phyloP scores from a whole-genome alignment of 2,888 invertebrate genomes.

The Acronicta alni region DNA sequence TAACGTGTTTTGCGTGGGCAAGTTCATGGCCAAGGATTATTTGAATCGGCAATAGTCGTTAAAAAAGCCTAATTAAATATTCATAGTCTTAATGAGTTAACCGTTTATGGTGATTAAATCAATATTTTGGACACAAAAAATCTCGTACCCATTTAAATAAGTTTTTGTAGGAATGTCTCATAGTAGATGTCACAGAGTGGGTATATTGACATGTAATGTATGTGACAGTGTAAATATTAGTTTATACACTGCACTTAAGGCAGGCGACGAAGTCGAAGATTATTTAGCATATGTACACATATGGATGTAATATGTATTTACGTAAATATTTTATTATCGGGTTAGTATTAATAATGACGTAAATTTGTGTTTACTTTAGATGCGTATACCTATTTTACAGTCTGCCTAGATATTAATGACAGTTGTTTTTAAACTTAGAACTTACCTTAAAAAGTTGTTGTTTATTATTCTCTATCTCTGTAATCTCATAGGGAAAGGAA shows the following conservation, averaged over 20 bases:
- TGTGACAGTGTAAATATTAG: conserved; percentile 44
- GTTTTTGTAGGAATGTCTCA: conserved; percentile 29
- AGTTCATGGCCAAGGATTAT: conserved; percentile 37
- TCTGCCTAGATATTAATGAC: too few species aligned
- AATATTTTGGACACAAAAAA: conserved; percentile 32
- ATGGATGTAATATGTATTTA: background rate
- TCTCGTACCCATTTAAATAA: too few species aligned
- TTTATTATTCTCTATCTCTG: too few species aligned
- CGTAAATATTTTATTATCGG: conserved; percentile 13
- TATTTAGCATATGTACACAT: conserved; percentile 35
- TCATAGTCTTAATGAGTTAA: conserved; percentile 10
- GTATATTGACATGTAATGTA: background rate
- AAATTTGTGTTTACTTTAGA: background rate
- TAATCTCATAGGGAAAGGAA: too few species aligned
- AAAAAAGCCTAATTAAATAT: conserved; percentile 32
- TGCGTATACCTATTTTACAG: background rate
- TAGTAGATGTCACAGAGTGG: conserved; percentile 25
- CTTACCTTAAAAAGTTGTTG: too few species aligned
- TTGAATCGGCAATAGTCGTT: conserved; percentile 40
- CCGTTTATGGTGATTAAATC: conserved; percentile 15
- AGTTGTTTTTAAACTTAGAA: too few species aligned
- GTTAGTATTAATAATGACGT: background rate
- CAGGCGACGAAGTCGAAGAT: conserved; percentile 38
- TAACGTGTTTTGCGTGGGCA: background rate
- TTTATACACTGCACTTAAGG: conserved; percentile 43